phyloP scores from a whole-genome alignment of 2,113 vertebrate genomes.

The Sander vitreus region DNA sequence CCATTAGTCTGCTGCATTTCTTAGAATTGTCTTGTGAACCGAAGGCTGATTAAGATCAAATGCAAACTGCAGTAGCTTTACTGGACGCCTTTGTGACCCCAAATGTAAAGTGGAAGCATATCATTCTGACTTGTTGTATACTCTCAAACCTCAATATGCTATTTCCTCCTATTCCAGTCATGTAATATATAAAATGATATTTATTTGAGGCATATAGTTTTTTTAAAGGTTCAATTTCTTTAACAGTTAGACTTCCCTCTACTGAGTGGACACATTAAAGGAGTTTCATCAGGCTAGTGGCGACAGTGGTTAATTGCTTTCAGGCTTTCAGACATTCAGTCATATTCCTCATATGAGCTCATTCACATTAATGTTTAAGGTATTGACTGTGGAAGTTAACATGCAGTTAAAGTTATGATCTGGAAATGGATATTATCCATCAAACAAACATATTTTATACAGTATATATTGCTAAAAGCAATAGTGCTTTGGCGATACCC shows the following conservation, averaged over 20 bases:
- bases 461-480: too few relatives aligned
- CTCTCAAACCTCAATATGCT: not conserved
- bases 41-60: constrained; percentile 11
- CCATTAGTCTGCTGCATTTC: constrained; percentile 17
- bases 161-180: not conserved
- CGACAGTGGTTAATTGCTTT: not conserved
- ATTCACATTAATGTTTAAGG: not conserved
- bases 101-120: not conserved
- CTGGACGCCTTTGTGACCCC: not conserved
- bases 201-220: not conserved
- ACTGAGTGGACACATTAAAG: not conserved
- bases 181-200: not conserved
- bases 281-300: not conserved
- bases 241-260: not conserved
- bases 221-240: too few relatives aligned
- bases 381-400: not conserved
- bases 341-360: not conserved
- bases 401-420: not conserved
- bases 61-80: not conserved
- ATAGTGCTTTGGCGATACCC: too few relatives aligned
- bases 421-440: not conserved
- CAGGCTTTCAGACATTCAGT: not conserved
- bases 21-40: not conserved
- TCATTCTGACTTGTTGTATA: not conserved
- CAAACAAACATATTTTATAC: too few relatives aligned